Conservation (phyloP, 1,140 invertebrate genomes). For the Neodiprion pinetum region DNA sequence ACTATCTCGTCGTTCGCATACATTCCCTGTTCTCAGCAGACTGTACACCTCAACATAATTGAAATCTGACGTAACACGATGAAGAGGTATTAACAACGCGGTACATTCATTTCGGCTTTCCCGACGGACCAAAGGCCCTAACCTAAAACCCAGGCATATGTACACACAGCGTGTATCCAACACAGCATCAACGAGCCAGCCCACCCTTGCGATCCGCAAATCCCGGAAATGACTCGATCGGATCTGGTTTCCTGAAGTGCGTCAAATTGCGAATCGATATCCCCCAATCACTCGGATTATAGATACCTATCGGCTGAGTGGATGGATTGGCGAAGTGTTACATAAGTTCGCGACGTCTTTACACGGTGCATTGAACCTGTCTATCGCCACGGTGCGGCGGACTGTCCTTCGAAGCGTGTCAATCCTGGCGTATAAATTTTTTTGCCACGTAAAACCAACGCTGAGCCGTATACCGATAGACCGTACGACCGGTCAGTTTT, state of each 20-base stretch:
- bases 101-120: no score
- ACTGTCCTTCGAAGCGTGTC: neutral
- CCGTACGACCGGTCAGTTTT: neutral
- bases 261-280: constrained; percentile 50
- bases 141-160: no score
- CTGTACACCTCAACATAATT: no score
- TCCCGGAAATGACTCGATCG: constrained; percentile 40
- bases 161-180: no score
- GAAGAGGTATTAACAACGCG: no score
- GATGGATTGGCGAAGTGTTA: neutral
- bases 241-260: constrained; percentile 27
- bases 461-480: no score
- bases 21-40: no score
- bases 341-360: neutral
- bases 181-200: neutral
- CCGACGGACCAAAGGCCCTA: no score
- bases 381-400: constrained; percentile 19
- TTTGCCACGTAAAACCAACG: neutral
- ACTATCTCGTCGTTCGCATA: no score
- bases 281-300: constrained; percentile 14
- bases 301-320: neutral
- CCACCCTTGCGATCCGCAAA: constrained; percentile 32
- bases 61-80: no score
- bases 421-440: neutral
- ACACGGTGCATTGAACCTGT: constrained; percentile 45